These are phyloP conservation scores for Galagoides demidoff DNA, from an alignment of 2,797 vertebrate species.

Conservation along the genomic window DNA sequence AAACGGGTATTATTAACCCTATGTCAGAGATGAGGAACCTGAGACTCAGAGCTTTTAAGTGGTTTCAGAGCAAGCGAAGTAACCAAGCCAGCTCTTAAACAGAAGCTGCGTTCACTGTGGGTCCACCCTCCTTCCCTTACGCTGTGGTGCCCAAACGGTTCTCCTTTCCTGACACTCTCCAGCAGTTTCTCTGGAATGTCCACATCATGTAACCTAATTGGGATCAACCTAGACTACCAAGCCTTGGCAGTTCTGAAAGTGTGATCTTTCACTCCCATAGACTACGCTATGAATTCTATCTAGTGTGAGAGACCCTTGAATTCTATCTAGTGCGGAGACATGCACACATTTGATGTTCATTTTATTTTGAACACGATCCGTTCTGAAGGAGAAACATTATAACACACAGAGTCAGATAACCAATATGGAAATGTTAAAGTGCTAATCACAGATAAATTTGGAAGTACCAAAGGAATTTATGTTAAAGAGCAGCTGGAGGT, in stretches of 20 bases:
- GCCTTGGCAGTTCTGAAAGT: conserved; percentile 36
- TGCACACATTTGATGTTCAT: conserved; percentile 1
- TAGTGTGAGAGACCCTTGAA: conserved; percentile 62
- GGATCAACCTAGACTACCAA: conserved; percentile 16
- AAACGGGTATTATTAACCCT: background rate
- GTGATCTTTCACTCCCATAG: conserved; percentile 23
- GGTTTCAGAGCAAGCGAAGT: background rate
- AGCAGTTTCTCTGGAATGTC: background rate
- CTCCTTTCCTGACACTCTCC: background rate
- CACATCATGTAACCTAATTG: conserved; percentile 14
- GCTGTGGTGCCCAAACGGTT: background rate
- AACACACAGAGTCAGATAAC: background rate
- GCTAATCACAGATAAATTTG: conserved; percentile 68
- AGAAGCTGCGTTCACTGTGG: background rate
- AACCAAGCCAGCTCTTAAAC: background rate
- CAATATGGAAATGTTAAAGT: conserved; percentile 56
- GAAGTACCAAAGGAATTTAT: conserved; percentile 77
- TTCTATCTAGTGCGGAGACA: conserved; percentile 60
- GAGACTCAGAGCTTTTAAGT: background rate
- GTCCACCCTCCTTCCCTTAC: background rate
- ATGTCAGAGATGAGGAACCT: background rate
- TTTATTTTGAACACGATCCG: background rate
- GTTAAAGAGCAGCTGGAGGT: conserved; percentile 78
- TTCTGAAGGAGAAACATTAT: background rate
- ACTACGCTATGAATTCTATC: conserved; percentile 63